These are phyloP conservation scores for Paramuricea clavata DNA, from an alignment of 92 coral and sea anemone species.

Conservation along the genomic window DNA sequence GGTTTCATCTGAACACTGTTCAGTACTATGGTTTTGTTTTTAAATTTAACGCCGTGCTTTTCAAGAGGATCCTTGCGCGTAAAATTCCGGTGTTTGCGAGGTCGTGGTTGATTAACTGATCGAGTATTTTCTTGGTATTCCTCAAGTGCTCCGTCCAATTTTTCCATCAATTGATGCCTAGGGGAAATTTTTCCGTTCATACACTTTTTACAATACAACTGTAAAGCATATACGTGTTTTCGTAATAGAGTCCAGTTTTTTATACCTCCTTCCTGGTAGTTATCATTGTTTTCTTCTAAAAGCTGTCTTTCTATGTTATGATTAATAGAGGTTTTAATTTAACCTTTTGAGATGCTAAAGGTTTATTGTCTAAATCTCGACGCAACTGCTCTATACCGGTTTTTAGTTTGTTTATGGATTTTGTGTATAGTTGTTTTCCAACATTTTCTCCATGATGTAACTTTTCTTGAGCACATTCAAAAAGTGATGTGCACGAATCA, in stretches of 20 bases:
- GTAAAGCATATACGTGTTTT: neutral
- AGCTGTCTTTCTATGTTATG: neutral
- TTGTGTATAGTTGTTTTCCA: slow-evolving; percentile 1
- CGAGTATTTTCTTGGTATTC: neutral
- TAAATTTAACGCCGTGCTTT: slow-evolving; percentile 29
- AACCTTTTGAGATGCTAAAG: neutral
- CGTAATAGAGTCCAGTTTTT: neutral
- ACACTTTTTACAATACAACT: neutral
- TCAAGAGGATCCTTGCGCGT: slow-evolving; percentile 44
- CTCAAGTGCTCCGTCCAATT: neutral
- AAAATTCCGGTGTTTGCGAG: slow-evolving; percentile 21
- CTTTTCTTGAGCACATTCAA: neutral
- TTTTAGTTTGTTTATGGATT: neutral
- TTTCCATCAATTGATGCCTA: neutral
- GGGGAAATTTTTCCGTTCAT: slow-evolving; percentile 5
- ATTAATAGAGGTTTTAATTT: neutral
- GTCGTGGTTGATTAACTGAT: neutral
- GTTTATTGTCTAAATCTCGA: slow-evolving; percentile 5
- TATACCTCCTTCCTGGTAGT: neutral
- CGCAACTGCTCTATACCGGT: neutral
- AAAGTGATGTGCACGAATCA: neutral
- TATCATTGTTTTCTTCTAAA: neutral
- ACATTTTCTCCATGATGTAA: neutral
- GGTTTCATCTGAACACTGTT: neutral
- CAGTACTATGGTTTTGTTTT: neutral